A percentile compares a stretch with the other conserved stretches of the same genome.
These are phyloP conservation scores for Adoxophyes honmai DNA, from an alignment of 1,140 invertebrate species.

Conservation along the genomic window DNA sequence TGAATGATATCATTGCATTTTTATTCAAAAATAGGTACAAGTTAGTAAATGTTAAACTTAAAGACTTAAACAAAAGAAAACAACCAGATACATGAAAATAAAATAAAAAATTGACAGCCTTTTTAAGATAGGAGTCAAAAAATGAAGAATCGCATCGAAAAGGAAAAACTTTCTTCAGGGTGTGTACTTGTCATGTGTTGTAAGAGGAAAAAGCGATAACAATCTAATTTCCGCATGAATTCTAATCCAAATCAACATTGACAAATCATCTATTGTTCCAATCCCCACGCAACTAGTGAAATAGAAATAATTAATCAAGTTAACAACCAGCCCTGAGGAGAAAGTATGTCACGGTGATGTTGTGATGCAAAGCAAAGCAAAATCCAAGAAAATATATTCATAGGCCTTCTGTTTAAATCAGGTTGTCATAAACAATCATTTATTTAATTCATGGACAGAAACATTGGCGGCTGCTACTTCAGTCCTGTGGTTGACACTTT, in stretches of 20 bases:
- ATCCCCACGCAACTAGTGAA: neutral
- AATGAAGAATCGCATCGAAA: too few species aligned
- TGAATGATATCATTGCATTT: too few species aligned
- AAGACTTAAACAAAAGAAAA: too few species aligned
- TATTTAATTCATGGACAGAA: neutral
- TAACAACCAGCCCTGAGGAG: conserved; percentile 5
- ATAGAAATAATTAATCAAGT: conserved; percentile 1
- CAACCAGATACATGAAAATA: too few species aligned
- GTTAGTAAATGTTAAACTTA: too few species aligned
- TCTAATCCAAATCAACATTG: neutral
- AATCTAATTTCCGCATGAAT: neutral
- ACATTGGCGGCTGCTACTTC: too few species aligned
- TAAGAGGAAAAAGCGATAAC: neutral
- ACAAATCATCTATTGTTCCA: neutral
- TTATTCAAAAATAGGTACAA: too few species aligned
- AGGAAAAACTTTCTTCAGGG: too few species aligned
- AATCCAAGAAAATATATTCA: neutral
- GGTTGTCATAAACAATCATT: neutral
- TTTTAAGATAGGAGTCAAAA: too few species aligned
- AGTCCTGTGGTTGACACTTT: too few species aligned
- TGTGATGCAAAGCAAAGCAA: neutral
- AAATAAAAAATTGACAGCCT: too few species aligned
- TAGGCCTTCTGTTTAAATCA: neutral
- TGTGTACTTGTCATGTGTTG: too few species aligned
- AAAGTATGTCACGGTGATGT: conserved; percentile 10